Percentiles rank a stretch among this genome's conserved stretches.
These are phyloP conservation scores for Salticus scenicus DNA, from an alignment of 2,888 invertebrate species.

Conservation along the genomic window DNA sequence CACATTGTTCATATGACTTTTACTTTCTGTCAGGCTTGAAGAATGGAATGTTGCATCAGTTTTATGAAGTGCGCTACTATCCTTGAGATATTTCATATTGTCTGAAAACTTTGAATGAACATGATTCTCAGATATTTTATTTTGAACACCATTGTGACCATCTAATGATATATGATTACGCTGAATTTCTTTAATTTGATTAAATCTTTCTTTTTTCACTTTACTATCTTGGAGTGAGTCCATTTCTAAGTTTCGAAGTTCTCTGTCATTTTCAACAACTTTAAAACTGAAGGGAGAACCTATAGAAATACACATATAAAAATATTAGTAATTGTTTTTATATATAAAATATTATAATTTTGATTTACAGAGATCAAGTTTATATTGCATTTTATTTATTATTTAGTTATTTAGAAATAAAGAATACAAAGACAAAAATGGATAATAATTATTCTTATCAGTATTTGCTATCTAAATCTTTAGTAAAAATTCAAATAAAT, in stretches of 20 bases:
- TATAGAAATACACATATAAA: conserved; percentile 66
- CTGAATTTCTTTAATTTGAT: conserved; percentile 49
- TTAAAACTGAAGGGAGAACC: conserved; percentile 76
- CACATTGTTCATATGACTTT: background rate
- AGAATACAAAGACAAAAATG: too few relatives aligned
- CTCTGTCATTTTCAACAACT: conserved; percentile 55
- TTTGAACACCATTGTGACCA: background rate
- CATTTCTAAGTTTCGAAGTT: conserved; percentile 44
- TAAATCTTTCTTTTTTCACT: conserved; percentile 41
- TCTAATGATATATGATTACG: conserved; percentile 55
- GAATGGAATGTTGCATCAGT: conserved; percentile 27
- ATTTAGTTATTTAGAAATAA: too few relatives aligned
- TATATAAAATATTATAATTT: too few relatives aligned
- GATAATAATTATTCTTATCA: too few relatives aligned
- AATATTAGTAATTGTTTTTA: background rate
- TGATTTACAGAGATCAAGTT: too few relatives aligned
- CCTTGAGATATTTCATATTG: conserved; percentile 8
- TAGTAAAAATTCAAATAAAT: too few relatives aligned
- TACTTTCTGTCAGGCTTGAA: conserved; percentile 17
- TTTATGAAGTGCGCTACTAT: conserved; percentile 29
- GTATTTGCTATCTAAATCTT: too few relatives aligned
- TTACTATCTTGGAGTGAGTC: conserved; percentile 46
- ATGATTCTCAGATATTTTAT: conserved; percentile 31
- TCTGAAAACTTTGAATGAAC: conserved; percentile 11
- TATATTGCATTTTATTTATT: too few relatives aligned